Evolutionary conservation across 1,140 invertebrate genomes (phyloP), one percentile per base, ranked within the genome.

Genomic region (Lepidurus arcticus): DNA sequence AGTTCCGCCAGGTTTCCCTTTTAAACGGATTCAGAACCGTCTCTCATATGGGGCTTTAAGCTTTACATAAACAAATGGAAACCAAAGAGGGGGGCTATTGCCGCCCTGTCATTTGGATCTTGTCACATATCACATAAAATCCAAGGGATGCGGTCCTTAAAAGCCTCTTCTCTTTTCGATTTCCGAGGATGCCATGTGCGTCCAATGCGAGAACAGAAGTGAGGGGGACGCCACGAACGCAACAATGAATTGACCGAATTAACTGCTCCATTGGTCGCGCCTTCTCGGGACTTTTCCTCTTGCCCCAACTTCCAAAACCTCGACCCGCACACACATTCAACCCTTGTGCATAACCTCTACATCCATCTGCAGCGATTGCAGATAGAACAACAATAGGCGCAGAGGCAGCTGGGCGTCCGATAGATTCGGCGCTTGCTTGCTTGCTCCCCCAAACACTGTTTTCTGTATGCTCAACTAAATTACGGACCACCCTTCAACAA

Each of bases 161-260:
- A 65, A 21, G 16, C 53, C 21, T 21, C 9, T 65, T 47, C 21
- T 65, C 53, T 65, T 13, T 65, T 16, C 53, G 6, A 65, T 65
- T 65, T 21, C 53, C 13, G 53, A 65, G 16, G 16, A 65, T 65
- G 53, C 16, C 53, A 65, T 65, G 53, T 65, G 53, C 53, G 53
- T 65, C 53, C 53, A 7, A 65, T 7, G 53, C 21, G 53, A 65
- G 53, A 65, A n/a, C 53, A 65, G 21, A 65, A 65, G 53, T 65
- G 53, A 13, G 53, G 53, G 53, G 53, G 21, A 21, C 16, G 53
- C 9, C 21, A 21, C 53, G 53, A 65, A 65, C 16, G 16, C 53
- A 65, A 65, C 53, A 65, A 65, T 65, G 53, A 34, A 34, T 34
- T 65, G 53, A 65, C 53, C 21, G 53, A 65, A 65, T 65, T 65